phyloP scores from a whole-genome alignment of 2,888 invertebrate genomes.

The Drosophila maculinotata region DNA sequence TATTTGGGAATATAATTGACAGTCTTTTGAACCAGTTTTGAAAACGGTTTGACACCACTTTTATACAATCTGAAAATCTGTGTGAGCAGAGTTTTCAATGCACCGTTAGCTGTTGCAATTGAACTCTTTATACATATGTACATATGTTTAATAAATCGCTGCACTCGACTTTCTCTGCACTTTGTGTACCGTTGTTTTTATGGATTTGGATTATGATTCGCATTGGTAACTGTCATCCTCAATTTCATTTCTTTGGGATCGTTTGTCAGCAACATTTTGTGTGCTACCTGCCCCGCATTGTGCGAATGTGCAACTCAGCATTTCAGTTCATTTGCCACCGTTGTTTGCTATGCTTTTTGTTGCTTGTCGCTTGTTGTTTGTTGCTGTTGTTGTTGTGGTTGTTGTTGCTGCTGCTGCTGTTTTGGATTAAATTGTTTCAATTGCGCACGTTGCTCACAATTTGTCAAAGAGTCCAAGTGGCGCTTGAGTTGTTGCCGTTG shows the following conservation, averaged over 20 bases:
- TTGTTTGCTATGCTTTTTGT: constrained; percentile 16
- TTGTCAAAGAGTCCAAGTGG: constrained; percentile 74
- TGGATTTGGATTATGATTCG: neutral
- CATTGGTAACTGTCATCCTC: neutral
- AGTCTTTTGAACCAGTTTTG: no score
- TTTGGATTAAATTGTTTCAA: constrained; percentile 75
- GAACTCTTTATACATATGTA: no score
- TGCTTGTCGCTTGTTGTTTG: constrained; percentile 5
- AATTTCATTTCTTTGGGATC: neutral
- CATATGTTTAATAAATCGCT: no score
- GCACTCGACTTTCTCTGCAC: neutral
- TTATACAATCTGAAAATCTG: no score
- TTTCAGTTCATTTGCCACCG: constrained; percentile 49
- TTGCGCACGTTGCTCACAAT: constrained; percentile 70
- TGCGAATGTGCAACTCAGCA: constrained; percentile 12
- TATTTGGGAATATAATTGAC: no score
- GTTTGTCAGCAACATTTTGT: neutral
- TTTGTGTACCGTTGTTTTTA: no score
- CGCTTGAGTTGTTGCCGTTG: constrained; percentile 51
- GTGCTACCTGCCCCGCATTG: constrained; percentile 16
- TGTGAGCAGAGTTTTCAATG: no score
- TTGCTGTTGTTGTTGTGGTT: constrained; percentile 17
- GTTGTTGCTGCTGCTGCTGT: constrained; percentile 30
- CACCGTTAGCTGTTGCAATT: no score
- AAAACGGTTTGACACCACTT: no score